Evolutionary conservation across 2,113 vertebrate genomes (phyloP).

Genomic region (Ceyx melanurus): DNA sequence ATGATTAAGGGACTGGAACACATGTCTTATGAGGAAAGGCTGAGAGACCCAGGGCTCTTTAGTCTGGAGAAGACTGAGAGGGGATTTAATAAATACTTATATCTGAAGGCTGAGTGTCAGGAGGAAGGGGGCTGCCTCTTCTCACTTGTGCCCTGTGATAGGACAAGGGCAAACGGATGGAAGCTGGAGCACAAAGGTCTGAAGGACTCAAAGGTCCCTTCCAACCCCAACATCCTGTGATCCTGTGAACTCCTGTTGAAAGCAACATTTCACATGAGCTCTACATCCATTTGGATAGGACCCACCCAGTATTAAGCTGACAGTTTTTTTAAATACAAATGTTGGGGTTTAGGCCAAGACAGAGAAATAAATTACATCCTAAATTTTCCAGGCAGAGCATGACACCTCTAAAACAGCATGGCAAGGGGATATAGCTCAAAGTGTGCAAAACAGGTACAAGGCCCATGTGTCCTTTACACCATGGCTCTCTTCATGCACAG

Average conservation of each 20-base stretch:
- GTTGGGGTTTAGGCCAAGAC: neutral
- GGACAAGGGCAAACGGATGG: too few relatives aligned
- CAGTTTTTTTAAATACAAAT: neutral
- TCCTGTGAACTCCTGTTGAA: neutral
- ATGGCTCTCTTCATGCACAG: neutral
- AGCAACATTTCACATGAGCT: neutral
- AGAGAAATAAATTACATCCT: neutral
- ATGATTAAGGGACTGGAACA: too few relatives aligned
- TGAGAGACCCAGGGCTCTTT: too few relatives aligned
- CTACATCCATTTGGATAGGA: neutral
- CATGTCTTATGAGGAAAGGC: too few relatives aligned
- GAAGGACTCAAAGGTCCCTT: too few relatives aligned
- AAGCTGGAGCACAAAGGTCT: too few relatives aligned
- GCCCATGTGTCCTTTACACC: neutral
- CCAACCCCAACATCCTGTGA: too few relatives aligned
- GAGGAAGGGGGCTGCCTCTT: too few relatives aligned
- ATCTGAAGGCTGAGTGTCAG: too few relatives aligned
- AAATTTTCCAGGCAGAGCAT: neutral
- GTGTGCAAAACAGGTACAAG: neutral
- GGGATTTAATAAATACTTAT: too few relatives aligned
- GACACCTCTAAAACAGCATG: neutral
- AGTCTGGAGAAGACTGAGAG: too few relatives aligned
- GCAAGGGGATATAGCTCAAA: neutral
- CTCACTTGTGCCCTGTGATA: too few relatives aligned
- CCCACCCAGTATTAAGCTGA: neutral